Evolutionary conservation across 1,140 invertebrate species (phyloP).

Genomic region (Lasioglossum baleicum): DNA sequence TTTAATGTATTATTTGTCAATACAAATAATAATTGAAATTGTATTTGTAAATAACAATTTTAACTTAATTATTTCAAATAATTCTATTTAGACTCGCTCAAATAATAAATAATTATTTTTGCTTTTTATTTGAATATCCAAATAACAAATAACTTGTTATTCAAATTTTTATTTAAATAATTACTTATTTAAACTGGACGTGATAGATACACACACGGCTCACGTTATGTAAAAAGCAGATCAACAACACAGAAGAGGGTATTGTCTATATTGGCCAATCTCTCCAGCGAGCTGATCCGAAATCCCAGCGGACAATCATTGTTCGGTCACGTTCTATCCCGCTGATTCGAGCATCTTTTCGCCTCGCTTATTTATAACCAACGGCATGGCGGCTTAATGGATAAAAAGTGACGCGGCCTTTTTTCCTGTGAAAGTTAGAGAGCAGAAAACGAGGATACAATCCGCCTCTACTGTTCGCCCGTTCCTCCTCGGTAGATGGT

Average conservation of each 20-base stretch:
- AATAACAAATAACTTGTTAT: too few relatives aligned
- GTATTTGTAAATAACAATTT: too few relatives aligned
- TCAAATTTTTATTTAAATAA: too few relatives aligned
- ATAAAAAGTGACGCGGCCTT: slow-evolving; percentile 16
- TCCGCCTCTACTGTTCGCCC: background rate
- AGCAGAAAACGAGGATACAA: slow-evolving; percentile 18
- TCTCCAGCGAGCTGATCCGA: slow-evolving; percentile 35
- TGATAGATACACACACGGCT: slow-evolving; percentile 2
- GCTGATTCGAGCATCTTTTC: slow-evolving; percentile 62
- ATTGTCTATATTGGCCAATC: slow-evolving; percentile 58
- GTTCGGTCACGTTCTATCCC: slow-evolving; percentile 71
- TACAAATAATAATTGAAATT: too few relatives aligned
- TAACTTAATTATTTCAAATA: too few relatives aligned
- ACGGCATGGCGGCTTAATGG: slow-evolving; percentile 25
- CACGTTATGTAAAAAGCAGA: slow-evolving; percentile 12
- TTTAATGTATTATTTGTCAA: too few relatives aligned
- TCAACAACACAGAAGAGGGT: slow-evolving; percentile 5
- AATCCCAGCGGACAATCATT: slow-evolving; percentile 67
- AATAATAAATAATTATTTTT: too few relatives aligned
- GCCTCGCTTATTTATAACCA: slow-evolving; percentile 56
- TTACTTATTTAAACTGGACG: too few relatives aligned
- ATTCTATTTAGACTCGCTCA: too few relatives aligned
- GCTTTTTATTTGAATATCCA: too few relatives aligned
- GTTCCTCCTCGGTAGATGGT: background rate
- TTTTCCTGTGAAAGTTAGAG: slow-evolving; percentile 2